phyloP scores from a whole-genome alignment of 1,140 invertebrate genomes.

The Lepidotrigona ventralis region DNA sequence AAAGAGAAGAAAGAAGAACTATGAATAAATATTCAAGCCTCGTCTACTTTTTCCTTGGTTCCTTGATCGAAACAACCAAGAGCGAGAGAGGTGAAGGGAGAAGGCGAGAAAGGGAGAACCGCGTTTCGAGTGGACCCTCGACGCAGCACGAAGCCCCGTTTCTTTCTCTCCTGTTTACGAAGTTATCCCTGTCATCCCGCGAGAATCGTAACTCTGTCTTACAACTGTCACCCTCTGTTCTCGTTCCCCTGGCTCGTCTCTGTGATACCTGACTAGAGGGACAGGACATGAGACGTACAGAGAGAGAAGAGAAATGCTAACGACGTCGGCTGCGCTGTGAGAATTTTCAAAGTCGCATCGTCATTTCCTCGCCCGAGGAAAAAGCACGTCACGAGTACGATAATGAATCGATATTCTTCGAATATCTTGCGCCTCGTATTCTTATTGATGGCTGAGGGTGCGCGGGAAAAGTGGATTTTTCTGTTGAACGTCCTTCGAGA shows the following conservation, averaged over 20 bases:
- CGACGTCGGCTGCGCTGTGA: neutral
- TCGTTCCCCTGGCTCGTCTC: conserved; percentile 9
- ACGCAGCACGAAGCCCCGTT: conserved; percentile 31
- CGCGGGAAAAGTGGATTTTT: neutral
- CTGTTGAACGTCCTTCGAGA: neutral
- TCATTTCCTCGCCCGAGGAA: neutral
- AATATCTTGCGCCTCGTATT: neutral
- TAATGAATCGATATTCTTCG: neutral
- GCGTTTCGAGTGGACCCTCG: conserved; percentile 53
- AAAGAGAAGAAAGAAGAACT: neutral
- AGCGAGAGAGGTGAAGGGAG: neutral
- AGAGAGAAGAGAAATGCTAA: conserved; percentile 29
- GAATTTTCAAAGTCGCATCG: neutral
- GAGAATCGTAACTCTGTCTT: conserved; percentile 47
- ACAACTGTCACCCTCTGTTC: neutral
- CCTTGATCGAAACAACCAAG: neutral
- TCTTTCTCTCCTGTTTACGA: conserved; percentile 39
- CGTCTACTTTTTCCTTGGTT: conserved; percentile 24
- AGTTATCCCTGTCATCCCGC: conserved; percentile 21
- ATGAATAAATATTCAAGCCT: conserved; percentile 62
- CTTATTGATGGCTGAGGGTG: neutral
- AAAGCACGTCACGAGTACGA: neutral
- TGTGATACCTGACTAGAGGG: neutral
- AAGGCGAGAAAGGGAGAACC: neutral
- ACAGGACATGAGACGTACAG: neutral